These are phyloP conservation scores for Leptarthrus brevirostris DNA, from an alignment of 2,888 invertebrate genomes.

Conservation along the genomic window DNA sequence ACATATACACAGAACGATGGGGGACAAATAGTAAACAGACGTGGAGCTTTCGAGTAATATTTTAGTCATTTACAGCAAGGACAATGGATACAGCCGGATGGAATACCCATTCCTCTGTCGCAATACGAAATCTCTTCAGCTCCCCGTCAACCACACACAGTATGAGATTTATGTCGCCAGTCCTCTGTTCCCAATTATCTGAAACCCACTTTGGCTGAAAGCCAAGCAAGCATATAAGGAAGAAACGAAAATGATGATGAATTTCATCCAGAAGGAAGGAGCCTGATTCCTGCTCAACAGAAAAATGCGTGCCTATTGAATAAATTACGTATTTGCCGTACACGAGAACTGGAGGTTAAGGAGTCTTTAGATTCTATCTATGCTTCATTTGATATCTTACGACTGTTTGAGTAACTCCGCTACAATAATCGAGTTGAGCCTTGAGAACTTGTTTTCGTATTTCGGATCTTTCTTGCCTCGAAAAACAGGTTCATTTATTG, in stretches of 20 bases:
- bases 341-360: no score
- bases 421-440: no score
- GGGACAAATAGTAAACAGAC: neutral
- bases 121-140: neutral
- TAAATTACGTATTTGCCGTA: conserved; percentile 17
- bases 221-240: conserved; percentile 26
- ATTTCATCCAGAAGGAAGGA: neutral
- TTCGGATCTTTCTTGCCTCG: no score
- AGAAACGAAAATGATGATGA: neutral
- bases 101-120: neutral
- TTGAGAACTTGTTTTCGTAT: no score
- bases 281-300: conserved; percentile 3
- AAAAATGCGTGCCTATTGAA: conserved; percentile 20
- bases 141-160: conserved; percentile 12
- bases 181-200: conserved; percentile 36
- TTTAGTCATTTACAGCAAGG: conserved; percentile 17
- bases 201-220: conserved; percentile 27
- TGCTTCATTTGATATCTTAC: neutral
- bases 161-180: conserved; percentile 31
- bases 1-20: neutral
- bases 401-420: no score
- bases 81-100: conserved; percentile 17
- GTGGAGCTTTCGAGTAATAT: neutral
- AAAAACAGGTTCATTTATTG: no score
- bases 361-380: neutral